phyloP scores from a whole-genome alignment of 2,113 vertebrate genomes.

The Ploceus nigricollis region DNA sequence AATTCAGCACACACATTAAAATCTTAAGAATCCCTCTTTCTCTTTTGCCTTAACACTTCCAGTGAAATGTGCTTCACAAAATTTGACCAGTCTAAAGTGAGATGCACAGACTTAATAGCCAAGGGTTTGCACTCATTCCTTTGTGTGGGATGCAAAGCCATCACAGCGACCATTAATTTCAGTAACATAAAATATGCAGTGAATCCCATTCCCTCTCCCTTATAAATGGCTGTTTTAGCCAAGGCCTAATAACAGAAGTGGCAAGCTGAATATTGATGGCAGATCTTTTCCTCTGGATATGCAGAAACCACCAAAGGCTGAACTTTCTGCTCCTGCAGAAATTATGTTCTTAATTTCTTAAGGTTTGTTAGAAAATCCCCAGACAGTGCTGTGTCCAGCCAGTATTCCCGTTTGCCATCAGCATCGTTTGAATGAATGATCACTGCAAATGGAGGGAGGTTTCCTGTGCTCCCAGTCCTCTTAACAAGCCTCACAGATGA shows the following conservation, averaged over 20 bases:
- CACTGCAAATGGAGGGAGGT: not conserved
- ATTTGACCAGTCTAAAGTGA: not conserved
- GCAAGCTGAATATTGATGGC: not conserved
- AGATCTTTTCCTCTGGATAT: not conserved
- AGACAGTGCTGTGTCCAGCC: not conserved
- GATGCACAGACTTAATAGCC: not conserved
- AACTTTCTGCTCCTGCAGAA: not conserved
- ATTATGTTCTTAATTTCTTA: not conserved
- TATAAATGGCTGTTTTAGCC: not conserved
- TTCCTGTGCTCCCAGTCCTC: not conserved
- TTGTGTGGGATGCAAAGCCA: not conserved
- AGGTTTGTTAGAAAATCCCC: not conserved
- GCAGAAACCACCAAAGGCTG: not conserved
- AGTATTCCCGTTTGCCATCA: not conserved
- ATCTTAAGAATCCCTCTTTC: not conserved
- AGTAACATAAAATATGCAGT: slow-evolving; percentile 39
- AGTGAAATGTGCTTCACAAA: not conserved
- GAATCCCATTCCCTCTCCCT: not conserved
- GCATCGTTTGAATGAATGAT: not conserved
- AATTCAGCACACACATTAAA: not conserved
- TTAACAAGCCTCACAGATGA: not conserved
- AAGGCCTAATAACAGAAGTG: not conserved
- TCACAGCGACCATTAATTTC: not conserved
- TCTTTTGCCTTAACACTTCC: not conserved
- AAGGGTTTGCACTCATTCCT: not conserved